phyloP scores from a whole-genome alignment of 2,113 vertebrate species.

The Sarotherodon lohbergeri region DNA sequence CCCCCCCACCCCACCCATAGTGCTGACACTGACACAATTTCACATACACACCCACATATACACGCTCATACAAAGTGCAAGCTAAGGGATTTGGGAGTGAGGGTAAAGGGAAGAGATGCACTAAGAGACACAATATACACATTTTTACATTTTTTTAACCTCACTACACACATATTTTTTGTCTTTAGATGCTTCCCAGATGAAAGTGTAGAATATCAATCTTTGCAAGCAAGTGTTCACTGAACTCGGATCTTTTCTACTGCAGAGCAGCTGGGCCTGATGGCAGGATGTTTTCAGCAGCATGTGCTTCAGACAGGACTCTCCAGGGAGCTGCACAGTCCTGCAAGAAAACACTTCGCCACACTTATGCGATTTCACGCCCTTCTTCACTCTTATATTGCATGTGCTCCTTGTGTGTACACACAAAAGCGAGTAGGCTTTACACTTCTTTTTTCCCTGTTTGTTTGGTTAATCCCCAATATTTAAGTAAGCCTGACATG shows the following conservation, averaged over 20 bases:
- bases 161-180: background rate
- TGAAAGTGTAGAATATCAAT: background rate
- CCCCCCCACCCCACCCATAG: constrained; percentile 40
- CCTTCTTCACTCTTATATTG: background rate
- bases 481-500: background rate
- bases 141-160: background rate
- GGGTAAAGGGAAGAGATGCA: background rate
- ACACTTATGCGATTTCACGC: background rate
- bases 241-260: background rate
- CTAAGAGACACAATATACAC: background rate
- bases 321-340: constrained; percentile 10
- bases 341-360: background rate
- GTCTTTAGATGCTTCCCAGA: background rate
- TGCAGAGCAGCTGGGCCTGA: constrained; percentile 62
- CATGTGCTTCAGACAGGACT: constrained; percentile 66
- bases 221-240: background rate
- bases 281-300: constrained; percentile 28
- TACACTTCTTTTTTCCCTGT: rapidly evolving
- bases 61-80: constrained; percentile 50
- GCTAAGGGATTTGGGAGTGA: constrained; percentile 56
- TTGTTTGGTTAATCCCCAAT: background rate
- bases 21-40: constrained; percentile 67
- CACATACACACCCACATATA: constrained; percentile 6
- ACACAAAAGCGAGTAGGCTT: background rate
- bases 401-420: background rate